These are phyloP conservation scores for Drosophila kuntzei DNA, from an alignment of 2,888 invertebrate genomes.

Conservation along the genomic window DNA sequence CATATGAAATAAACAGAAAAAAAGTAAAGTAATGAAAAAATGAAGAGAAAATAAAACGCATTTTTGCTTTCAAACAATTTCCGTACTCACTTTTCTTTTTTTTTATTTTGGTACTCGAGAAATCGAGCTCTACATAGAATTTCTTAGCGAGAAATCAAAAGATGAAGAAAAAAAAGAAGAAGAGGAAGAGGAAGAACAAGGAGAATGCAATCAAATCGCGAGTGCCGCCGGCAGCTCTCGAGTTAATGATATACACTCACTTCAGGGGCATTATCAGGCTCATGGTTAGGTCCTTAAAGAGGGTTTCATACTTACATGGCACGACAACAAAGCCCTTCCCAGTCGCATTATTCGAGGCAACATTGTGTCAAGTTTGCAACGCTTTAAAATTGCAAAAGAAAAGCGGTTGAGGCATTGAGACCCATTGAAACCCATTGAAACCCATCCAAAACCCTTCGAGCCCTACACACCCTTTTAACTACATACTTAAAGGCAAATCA, in stretches of 20 bases:
- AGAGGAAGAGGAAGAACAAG: neutral
- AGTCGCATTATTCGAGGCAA: slow-evolving; percentile 54
- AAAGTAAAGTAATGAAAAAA: slow-evolving; percentile 15
- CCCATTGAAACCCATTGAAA: slow-evolving; percentile 33
- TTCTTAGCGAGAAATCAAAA: slow-evolving; percentile 34
- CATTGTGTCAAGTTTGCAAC: slow-evolving; percentile 77
- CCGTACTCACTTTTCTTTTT: slow-evolving; percentile 47
- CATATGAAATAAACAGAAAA: slow-evolving; percentile 7
- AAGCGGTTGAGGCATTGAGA: slow-evolving; percentile 24
- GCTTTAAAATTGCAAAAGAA: slow-evolving; percentile 58
- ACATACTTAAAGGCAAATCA: slow-evolving; percentile 60
- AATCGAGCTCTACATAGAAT: slow-evolving; percentile 59
- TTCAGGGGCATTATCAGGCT: slow-evolving; percentile 75
- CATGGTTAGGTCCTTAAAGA: slow-evolving; percentile 49
- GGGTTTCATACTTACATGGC: slow-evolving; percentile 48
- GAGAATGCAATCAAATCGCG: slow-evolving; percentile 74
- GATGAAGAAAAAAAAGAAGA: slow-evolving; percentile 3
- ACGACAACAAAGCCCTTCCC: slow-evolving; percentile 42
- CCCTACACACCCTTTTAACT: slow-evolving; percentile 65
- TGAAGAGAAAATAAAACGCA: slow-evolving; percentile 54
- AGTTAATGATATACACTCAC: slow-evolving; percentile 82
- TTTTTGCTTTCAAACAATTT: slow-evolving; percentile 78
- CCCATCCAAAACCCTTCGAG: slow-evolving; percentile 38
- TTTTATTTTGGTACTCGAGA: slow-evolving; percentile 44
- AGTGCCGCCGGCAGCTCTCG: slow-evolving; percentile 69